Evolutionary conservation across 2,888 invertebrate species (phyloP).

Genomic region (Rugalucina vietnamica): DNA sequence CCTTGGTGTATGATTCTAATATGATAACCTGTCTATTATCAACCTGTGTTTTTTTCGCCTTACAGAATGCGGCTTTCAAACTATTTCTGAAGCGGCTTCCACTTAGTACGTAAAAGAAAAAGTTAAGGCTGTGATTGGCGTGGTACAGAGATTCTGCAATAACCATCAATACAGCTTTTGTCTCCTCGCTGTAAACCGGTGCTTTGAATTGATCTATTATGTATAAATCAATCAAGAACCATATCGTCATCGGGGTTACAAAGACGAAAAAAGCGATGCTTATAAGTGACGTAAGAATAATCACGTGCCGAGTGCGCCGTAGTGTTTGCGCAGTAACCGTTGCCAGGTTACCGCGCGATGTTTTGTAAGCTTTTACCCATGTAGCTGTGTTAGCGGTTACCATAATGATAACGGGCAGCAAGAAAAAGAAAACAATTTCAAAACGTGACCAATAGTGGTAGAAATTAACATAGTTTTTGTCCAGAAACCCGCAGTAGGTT

Average conservation of each 20-base stretch:
- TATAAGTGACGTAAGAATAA: neutral
- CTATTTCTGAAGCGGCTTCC: too few species aligned
- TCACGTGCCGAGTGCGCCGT: neutral
- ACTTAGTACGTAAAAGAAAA: too few species aligned
- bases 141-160: too few species aligned
- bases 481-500: neutral
- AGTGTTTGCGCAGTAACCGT: neutral
- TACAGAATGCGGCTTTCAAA: too few species aligned
- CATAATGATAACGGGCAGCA: neutral
- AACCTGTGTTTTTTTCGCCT: too few species aligned
- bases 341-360: neutral
- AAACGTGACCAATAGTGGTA: neutral
- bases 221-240: too few species aligned
- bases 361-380: neutral
- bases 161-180: too few species aligned
- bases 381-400: neutral
- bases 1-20: too few species aligned
- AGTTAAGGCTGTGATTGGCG: too few species aligned
- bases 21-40: too few species aligned
- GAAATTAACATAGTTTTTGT: neutral
- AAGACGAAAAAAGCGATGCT: neutral
- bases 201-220: too few species aligned
- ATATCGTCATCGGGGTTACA: neutral
- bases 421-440: neutral
- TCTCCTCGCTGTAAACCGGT: too few species aligned